These are phyloP conservation scores for Passer domesticus DNA, from an alignment of 2,113 vertebrate species.

Conservation along the genomic window DNA sequence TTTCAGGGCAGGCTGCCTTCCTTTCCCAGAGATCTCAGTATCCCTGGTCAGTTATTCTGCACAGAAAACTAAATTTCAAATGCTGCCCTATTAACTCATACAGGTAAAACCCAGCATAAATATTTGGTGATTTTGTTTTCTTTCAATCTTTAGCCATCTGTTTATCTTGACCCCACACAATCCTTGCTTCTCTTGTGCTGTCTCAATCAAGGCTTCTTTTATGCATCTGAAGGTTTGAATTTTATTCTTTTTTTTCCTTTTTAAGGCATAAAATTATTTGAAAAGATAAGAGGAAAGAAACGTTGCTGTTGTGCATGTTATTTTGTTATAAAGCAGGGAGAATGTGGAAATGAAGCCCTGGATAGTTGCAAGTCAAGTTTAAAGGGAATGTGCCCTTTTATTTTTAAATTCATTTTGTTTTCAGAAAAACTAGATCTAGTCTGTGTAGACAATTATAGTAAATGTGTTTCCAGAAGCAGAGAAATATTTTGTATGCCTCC, in stretches of 20 bases:
- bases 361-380: background rate
- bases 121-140: background rate
- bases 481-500: conserved; percentile 51
- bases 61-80: background rate
- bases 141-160: background rate
- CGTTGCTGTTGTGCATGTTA: background rate
- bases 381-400: background rate
- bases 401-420: conserved; percentile 53
- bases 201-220: background rate
- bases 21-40: background rate
- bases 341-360: background rate
- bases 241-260: background rate
- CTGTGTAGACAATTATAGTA: conserved; percentile 55
- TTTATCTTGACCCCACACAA: background rate
- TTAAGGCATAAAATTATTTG: background rate
- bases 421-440: conserved; percentile 8
- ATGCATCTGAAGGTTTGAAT: background rate
- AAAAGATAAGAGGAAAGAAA: background rate
- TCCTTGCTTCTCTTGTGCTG: background rate
- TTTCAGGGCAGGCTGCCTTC: background rate
- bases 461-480: conserved; percentile 33
- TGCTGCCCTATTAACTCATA: background rate
- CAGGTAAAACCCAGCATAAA: background rate
- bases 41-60: background rate
- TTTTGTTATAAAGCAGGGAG: background rate